Conservation (phyloP, 2,113 vertebrate species). For the Microtus ochrogaster region DNA sequence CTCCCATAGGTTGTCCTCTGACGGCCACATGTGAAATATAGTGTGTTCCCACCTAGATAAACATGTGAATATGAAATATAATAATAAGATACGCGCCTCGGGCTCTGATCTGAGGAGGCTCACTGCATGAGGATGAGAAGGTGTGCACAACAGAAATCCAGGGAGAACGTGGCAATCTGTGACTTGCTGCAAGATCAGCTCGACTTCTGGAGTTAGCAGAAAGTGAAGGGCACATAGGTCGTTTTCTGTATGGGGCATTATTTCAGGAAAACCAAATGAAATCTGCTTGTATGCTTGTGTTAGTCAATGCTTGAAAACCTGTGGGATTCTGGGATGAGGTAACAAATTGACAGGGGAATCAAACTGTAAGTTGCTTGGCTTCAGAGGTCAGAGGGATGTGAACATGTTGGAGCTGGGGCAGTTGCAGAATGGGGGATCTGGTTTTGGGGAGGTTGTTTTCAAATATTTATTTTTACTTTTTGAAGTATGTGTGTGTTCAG, state of each 20-base stretch:
- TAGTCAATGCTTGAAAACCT: not conserved
- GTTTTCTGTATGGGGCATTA: not conserved
- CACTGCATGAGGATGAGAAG: rapidly evolving
- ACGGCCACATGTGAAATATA: not conserved
- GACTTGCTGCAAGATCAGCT: not conserved
- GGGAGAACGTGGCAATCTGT: not conserved
- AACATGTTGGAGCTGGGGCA: not conserved
- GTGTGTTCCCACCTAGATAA: not conserved
- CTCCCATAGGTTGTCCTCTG: not conserved
- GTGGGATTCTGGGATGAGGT: not conserved
- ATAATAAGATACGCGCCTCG: not conserved
- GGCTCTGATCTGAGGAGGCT: not conserved
- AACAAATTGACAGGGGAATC: not conserved
- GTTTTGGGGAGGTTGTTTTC: not conserved
- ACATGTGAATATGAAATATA: not conserved
- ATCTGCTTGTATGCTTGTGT: not conserved
- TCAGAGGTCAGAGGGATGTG: not conserved
- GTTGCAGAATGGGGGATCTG: not conserved
- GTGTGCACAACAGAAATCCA: not conserved
- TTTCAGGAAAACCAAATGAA: not conserved
- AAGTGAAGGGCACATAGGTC: not conserved
- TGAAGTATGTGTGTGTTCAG: not conserved
- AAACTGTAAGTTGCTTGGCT: not conserved
- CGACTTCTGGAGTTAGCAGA: not conserved
- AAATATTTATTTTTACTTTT: not conserved